Conservation (phyloP, 2,888 invertebrate genomes). For the Oegoconia quadripuncta region DNA sequence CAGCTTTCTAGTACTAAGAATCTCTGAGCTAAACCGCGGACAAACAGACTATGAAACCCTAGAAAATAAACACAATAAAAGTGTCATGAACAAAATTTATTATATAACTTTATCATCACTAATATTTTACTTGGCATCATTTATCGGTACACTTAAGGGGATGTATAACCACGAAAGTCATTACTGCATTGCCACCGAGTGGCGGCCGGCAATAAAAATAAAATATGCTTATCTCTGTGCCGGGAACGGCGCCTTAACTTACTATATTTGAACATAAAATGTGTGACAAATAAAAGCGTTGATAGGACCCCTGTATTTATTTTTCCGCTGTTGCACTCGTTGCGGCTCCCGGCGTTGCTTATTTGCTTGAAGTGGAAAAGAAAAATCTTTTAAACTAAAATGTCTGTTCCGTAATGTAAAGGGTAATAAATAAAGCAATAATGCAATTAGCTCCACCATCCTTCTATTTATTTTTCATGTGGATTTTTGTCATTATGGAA, state of each 20-base stretch:
- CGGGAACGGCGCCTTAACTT: slow-evolving; percentile 42
- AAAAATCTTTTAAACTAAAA: no score
- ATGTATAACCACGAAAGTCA: slow-evolving; percentile 37
- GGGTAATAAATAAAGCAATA: no score
- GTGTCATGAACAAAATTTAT: slow-evolving; percentile 27
- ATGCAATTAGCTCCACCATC: no score
- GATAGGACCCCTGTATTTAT: slow-evolving; percentile 19
- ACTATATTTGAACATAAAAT: slow-evolving; percentile 38
- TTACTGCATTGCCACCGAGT: slow-evolving; percentile 40
- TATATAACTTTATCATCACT: slow-evolving; percentile 10
- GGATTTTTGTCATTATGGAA: no score
- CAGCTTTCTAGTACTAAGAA: no score
- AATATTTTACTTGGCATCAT: slow-evolving; percentile 18
- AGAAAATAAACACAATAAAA: slow-evolving; percentile 32
- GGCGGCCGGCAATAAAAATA: slow-evolving; percentile 47
- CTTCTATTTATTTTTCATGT: no score
- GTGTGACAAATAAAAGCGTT: slow-evolving; percentile 40
- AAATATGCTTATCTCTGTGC: slow-evolving; percentile 49
- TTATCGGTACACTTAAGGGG: slow-evolving; percentile 42
- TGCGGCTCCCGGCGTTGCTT: neutral
- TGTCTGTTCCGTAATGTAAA: no score
- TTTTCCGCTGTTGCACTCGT: slow-evolving; percentile 10
- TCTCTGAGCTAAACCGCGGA: no score
- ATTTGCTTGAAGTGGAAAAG: neutral
- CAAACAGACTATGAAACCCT: no score